These are phyloP conservation scores for Eilema depressum DNA, from an alignment of 2,888 invertebrate species.

Conservation along the genomic window DNA sequence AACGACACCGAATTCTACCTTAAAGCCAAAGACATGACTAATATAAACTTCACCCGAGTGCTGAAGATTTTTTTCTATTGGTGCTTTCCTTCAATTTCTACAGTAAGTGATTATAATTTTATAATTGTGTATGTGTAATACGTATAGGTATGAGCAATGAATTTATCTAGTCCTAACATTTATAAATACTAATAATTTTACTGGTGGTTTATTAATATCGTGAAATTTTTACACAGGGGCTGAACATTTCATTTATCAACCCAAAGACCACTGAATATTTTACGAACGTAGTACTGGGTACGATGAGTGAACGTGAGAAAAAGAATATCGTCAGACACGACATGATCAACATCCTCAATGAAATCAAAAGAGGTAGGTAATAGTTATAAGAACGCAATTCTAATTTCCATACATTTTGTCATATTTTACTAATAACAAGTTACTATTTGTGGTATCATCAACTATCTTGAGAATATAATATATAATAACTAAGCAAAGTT, in stretches of 20 bases:
- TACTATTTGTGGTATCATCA: too few relatives aligned
- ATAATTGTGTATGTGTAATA: too few relatives aligned
- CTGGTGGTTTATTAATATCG: too few relatives aligned
- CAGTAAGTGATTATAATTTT: constrained; percentile 31
- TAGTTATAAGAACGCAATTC: too few relatives aligned
- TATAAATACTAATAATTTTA: too few relatives aligned
- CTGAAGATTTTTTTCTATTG: constrained; percentile 50
- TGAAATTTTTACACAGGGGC: not conserved
- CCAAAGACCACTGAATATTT: constrained; percentile 62
- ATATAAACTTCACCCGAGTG: constrained; percentile 13
- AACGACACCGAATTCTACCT: too few relatives aligned
- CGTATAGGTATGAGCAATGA: too few relatives aligned
- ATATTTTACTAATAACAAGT: too few relatives aligned
- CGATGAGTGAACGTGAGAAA: constrained; percentile 72
- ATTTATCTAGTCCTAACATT: too few relatives aligned
- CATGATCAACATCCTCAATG: constrained; percentile 86
- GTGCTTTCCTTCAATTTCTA: constrained; percentile 45
- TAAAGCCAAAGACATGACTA: not conserved
- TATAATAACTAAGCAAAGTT: too few relatives aligned
- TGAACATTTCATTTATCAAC: constrained; percentile 26
- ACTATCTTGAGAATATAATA: too few relatives aligned
- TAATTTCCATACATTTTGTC: too few relatives aligned
- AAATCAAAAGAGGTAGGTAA: constrained; percentile 77
- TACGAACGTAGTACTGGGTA: constrained; percentile 62
- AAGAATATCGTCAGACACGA: constrained; percentile 76